Base-by-base conservation (phyloP, 2,888 invertebrate genomes). In the Omphaloscelis lunosa region DNA sequence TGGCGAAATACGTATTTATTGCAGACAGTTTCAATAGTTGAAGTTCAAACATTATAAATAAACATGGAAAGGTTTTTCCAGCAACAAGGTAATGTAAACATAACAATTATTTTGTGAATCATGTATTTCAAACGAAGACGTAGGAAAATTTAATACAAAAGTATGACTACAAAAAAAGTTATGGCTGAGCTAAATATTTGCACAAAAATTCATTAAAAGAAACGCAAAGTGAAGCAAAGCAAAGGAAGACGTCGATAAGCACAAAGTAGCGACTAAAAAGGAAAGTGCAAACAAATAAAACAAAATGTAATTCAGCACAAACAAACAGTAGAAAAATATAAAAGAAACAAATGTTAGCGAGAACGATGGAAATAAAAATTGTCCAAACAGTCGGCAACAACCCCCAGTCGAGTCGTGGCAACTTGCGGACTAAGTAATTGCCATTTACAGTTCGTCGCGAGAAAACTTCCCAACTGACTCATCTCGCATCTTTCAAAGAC, bases 341-440 rank as follows among this genome's bases (percentile, higher is more conserved):
- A 82, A 79, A 72, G 77, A 69, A 80, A 77, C 74, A 80, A 87
- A 85, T 75, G 80, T 71, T 79, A 68, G 67, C 63, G 81, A 82
- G 76, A 78, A 86, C 82, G 87, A 84, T 83, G 88, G 89, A 89
- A 90, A 91, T 89, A 89, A 91, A 92, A 89, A 88, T 88, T 86
- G 82, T 86, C 76, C 86, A 79, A 86, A 88, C 83, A 81, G 85
- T 76, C 83, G 80, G 69, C 85, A 89, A 92, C 90, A 83, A 89
- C 81, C 91, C 93, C 91, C 92, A 82, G 89, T 86, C 90, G 93
- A 88, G 87, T 88, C 91, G 91, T 91, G 90, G 88, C 88, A 93
- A 93, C 91, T 92, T 89, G 91, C 88, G 89, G 90, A 90, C 93
- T 93, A 93, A 95, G 94, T 95, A 94, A 95, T 95, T 94, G 94